Evolutionary conservation across 2,888 invertebrate species (phyloP).

Genomic region (Platycheirus albimanus): DNA sequence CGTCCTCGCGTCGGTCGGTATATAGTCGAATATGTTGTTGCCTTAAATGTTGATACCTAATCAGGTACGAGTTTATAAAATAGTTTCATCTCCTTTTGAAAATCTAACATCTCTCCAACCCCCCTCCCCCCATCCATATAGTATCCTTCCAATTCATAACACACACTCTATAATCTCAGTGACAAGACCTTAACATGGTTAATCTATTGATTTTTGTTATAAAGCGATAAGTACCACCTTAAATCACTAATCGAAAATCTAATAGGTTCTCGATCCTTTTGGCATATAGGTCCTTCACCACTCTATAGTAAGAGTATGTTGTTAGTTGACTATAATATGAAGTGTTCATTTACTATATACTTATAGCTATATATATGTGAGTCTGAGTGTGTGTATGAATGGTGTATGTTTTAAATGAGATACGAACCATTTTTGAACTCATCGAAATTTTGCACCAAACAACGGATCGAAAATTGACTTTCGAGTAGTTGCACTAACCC

Average conservation of each 20-base stretch:
- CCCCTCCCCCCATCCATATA: not conserved
- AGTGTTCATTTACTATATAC: no score
- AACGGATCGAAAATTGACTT: slow-evolving; percentile 2
- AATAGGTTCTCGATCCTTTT: slow-evolving; percentile 21
- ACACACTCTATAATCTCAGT: no score
- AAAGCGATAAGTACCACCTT: slow-evolving; percentile 37
- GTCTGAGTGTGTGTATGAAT: not conserved
- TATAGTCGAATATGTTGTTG: no score
- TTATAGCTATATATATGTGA: no score
- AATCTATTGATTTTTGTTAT: slow-evolving; percentile 46
- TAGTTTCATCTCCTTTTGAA: slow-evolving; percentile 40
- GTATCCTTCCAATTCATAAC: no score
- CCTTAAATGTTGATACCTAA: slow-evolving; percentile 42
- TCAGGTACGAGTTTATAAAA: slow-evolving; percentile 43
- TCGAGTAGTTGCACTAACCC: not conserved
- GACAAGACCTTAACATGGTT: slow-evolving; percentile 28
- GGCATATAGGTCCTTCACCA: slow-evolving; percentile 17
- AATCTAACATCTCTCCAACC: slow-evolving; percentile 2
- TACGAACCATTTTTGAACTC: slow-evolving; percentile 22
- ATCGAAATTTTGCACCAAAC: slow-evolving; percentile 9
- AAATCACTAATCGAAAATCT: slow-evolving; percentile 51
- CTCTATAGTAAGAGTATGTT: no score
- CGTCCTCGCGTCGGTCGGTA: slow-evolving; percentile 11
- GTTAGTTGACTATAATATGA: not conserved
- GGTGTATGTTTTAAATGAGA: not conserved